Conservation (phyloP, 2,888 invertebrate genomes). For the Heliconius sara region DNA sequence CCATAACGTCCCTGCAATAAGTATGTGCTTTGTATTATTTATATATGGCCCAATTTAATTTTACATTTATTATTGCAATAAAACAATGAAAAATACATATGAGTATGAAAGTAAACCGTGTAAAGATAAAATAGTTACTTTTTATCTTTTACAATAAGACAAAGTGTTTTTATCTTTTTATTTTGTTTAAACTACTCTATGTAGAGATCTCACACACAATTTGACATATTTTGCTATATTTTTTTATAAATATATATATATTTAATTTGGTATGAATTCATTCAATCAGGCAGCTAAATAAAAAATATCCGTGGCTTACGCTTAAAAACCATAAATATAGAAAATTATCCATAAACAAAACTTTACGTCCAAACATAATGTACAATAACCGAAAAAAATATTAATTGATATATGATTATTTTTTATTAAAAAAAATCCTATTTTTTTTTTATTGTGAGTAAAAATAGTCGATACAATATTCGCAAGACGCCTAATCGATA, state of each 20-base stretch:
- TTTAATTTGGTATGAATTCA: conserved; percentile 27
- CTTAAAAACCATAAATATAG: conserved; percentile 13
- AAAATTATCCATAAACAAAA: conserved; percentile 19
- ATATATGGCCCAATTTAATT: not conserved
- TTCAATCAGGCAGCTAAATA: conserved; percentile 36
- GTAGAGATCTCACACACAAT: conserved; percentile 25
- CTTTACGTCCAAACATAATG: conserved; percentile 44
- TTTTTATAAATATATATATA: not conserved
- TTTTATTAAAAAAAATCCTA: conserved; percentile 22
- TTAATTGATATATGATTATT: conserved; percentile 21
- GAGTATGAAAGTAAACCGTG: not conserved
- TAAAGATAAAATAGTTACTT: not conserved
- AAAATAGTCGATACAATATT: conserved; percentile 12
- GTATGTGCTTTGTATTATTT: conserved; percentile 31
- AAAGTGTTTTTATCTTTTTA: not conserved
- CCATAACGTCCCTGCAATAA: conserved; percentile 13
- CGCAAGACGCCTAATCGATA: conserved; percentile 11
- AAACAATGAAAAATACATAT: conserved; percentile 3
- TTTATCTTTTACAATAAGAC: not conserved
- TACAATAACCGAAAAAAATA: conserved; percentile 32
- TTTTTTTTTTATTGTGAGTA: conserved; percentile 24
- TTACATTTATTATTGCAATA: conserved; percentile 11
- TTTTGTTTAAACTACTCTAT: conserved; percentile 5
- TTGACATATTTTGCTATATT: conserved; percentile 7
- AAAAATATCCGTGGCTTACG: conserved; percentile 6